phyloP scores from a whole-genome alignment of 2,888 invertebrate species.

The Leptinotarsa tumamoca region DNA sequence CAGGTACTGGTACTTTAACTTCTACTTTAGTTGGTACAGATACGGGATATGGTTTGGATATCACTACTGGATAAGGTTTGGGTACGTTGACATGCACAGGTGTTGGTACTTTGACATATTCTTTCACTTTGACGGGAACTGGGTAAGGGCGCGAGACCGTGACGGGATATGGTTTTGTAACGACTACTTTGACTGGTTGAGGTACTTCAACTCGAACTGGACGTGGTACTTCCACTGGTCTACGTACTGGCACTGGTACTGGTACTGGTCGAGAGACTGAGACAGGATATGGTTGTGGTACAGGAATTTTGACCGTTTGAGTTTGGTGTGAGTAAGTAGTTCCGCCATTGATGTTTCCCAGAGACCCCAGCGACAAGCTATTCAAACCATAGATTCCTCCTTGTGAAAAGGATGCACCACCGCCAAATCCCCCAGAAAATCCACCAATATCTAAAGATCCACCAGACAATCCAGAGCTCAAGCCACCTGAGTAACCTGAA shows the following conservation, averaged over 20 bases:
- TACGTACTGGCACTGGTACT: conserved; percentile 58
- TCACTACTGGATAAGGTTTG: conserved; percentile 58
- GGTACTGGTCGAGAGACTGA: conserved; percentile 55
- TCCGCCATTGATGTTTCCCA: conserved; percentile 46
- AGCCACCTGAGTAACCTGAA: conserved; percentile 1
- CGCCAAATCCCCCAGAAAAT: conserved; percentile 1
- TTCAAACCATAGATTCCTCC: not conserved
- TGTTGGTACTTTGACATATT: conserved; percentile 58
- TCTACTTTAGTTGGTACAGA: conserved; percentile 56
- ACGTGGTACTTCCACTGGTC: conserved; percentile 58
- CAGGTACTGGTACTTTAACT: conserved; percentile 58
- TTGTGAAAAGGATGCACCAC: not conserved
- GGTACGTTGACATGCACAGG: conserved; percentile 59
- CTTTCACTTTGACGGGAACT: conserved; percentile 56
- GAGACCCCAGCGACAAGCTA: conserved; percentile 17
- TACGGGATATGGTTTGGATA: conserved; percentile 59
- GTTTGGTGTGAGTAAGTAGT: conserved; percentile 57
- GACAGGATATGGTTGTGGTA: conserved; percentile 58
- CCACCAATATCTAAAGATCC: not conserved
- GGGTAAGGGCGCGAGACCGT: conserved; percentile 57
- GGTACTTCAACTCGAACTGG: conserved; percentile 59
- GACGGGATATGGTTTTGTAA: conserved; percentile 57
- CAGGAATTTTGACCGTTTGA: conserved; percentile 54
- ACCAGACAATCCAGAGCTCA: conserved; percentile 22
- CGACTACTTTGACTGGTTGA: conserved; percentile 57